phyloP scores from a whole-genome alignment of 2,888 invertebrate genomes.

The Rhagophthalmus giganteus region DNA sequence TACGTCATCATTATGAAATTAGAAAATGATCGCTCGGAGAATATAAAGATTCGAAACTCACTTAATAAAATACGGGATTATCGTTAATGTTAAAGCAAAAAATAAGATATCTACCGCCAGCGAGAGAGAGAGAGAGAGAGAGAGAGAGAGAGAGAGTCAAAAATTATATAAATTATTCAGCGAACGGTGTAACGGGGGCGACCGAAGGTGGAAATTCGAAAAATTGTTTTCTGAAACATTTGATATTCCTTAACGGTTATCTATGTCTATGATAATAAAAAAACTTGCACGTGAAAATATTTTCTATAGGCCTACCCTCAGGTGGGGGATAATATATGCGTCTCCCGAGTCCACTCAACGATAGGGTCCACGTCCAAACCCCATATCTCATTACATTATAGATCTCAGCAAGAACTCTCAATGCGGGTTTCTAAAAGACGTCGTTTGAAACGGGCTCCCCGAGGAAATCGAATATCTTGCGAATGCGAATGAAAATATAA shows the following conservation, averaged over 20 bases:
- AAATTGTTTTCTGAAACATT: too few relatives aligned
- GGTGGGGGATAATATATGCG: conserved; percentile 33
- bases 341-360: conserved; percentile 37
- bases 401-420: conserved; percentile 35
- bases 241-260: conserved; percentile 6
- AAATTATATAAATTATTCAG: not conserved
- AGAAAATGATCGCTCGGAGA: conserved; percentile 19
- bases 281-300: conserved; percentile 18
- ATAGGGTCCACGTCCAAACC: conserved; percentile 35
- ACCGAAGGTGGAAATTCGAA: too few relatives aligned
- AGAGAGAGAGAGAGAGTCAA: conserved; percentile 1
- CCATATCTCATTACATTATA: conserved; percentile 42
- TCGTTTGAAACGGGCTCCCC: conserved; percentile 40
- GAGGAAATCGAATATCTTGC: conserved; percentile 47
- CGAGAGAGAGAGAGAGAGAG: too few relatives aligned
- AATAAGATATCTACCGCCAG: too few relatives aligned
- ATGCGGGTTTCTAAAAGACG: conserved; percentile 33
- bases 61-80: not conserved
- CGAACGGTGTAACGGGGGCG: too few relatives aligned
- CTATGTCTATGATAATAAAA: conserved; percentile 23
- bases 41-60: not conserved
- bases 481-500: conserved; percentile 48
- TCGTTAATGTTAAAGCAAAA: too few relatives aligned
- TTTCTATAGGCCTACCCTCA: conserved; percentile 25
- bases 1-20: conserved; percentile 30